Conservation (phyloP, 2,113 vertebrate genomes). For the Dromas ardeola region DNA sequence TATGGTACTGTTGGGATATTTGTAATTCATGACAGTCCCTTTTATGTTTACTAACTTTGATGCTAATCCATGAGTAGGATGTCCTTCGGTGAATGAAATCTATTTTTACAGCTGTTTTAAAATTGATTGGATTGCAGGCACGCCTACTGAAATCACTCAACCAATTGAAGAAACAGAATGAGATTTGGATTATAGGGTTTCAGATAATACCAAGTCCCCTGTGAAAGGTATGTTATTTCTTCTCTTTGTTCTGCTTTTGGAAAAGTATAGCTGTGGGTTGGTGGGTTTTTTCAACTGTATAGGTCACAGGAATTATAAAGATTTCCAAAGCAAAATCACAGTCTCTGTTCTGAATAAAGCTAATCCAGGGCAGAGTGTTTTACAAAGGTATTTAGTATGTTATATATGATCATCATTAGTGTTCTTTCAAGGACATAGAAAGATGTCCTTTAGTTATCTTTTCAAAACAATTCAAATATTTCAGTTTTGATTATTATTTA, state of each 20-base stretch:
- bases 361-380: conserved; percentile 40
- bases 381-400: conserved; percentile 40
- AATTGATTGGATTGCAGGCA: conserved; percentile 62
- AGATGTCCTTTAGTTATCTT: not conserved
- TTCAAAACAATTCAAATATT: not conserved
- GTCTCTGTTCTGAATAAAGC: conserved; percentile 48
- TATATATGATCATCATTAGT: conserved; percentile 43
- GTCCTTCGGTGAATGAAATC: conserved; percentile 57
- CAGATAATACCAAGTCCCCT: conserved; percentile 63
- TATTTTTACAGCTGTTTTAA: conserved; percentile 71
- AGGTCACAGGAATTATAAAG: conserved; percentile 65
- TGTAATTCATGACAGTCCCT: not conserved
- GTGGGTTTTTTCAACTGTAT: conserved; percentile 50
- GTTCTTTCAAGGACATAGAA: not conserved
- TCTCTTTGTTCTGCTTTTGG: conserved; percentile 71
- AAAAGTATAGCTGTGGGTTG: conserved; percentile 67
- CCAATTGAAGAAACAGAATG: conserved; percentile 69
- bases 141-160: conserved; percentile 58
- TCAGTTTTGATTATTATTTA: not conserved
- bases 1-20: not conserved
- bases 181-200: conserved; percentile 75
- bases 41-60: conserved; percentile 46
- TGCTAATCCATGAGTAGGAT: conserved; percentile 41
- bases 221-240: conserved; percentile 76
- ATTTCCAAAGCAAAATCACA: conserved; percentile 65